These are phyloP conservation scores for Nyleta sp. DNA, from an alignment of 2,888 invertebrate species.

Conservation along the genomic window DNA sequence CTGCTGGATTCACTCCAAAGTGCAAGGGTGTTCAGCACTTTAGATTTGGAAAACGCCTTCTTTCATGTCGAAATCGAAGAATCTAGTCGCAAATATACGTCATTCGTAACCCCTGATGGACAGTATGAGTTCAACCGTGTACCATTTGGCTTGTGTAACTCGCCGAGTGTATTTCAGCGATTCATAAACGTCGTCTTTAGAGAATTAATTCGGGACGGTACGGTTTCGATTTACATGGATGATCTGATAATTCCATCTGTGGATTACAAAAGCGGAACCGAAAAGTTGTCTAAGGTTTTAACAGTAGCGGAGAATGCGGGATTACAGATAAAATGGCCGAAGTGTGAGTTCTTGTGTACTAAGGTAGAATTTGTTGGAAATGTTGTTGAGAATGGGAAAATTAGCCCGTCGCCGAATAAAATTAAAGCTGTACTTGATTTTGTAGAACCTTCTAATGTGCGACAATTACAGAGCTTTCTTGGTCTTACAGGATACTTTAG, in stretches of 20 bases:
- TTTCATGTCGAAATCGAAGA: slow-evolving; percentile 69
- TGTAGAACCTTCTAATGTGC: slow-evolving; percentile 69
- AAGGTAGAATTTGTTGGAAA: slow-evolving; percentile 70
- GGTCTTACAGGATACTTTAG: slow-evolving; percentile 75
- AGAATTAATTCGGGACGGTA: slow-evolving; percentile 42
- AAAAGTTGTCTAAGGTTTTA: slow-evolving; percentile 54
- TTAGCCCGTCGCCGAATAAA: slow-evolving; percentile 70
- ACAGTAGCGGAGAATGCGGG: slow-evolving; percentile 52
- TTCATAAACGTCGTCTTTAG: slow-evolving; percentile 62
- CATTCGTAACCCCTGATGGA: slow-evolving; percentile 68
- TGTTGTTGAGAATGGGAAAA: slow-evolving; percentile 68
- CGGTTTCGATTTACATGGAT: slow-evolving; percentile 55
- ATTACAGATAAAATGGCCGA: slow-evolving; percentile 65
- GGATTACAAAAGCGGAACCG: slow-evolving; percentile 38
- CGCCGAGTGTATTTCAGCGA: slow-evolving; percentile 66
- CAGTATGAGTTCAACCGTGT: slow-evolving; percentile 69
- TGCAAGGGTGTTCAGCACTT: slow-evolving; percentile 53
- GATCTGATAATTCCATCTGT: slow-evolving; percentile 54
- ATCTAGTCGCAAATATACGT: slow-evolving; percentile 68
- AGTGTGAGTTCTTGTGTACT: slow-evolving; percentile 61
- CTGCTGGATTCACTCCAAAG: slow-evolving; percentile 31
- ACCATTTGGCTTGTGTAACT: slow-evolving; percentile 71
- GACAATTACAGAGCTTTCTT: slow-evolving; percentile 73
- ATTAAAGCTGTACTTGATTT: slow-evolving; percentile 69
- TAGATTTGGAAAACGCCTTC: slow-evolving; percentile 70